A percentile compares a stretch with the other conserved stretches of the same genome.
phyloP scores from a whole-genome alignment of 1,140 invertebrate genomes.

The Grapholita molesta region DNA sequence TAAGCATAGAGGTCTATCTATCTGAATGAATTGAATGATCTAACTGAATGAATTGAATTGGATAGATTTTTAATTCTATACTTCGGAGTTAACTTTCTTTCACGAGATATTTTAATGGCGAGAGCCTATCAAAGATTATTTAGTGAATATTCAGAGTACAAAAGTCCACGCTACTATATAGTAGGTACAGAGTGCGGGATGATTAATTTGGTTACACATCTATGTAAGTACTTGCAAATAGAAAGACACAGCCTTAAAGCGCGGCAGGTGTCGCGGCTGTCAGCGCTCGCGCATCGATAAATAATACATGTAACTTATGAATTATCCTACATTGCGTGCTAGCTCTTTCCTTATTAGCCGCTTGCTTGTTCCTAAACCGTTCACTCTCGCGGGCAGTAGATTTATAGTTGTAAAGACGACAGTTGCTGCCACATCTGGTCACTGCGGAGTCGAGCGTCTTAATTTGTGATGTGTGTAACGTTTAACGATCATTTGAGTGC shows the following conservation, averaged over 20 bases:
- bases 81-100: too few relatives aligned
- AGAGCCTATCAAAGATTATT: too few relatives aligned
- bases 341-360: slow-evolving; percentile 7
- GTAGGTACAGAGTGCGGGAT: background rate
- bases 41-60: too few relatives aligned
- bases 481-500: background rate
- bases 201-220: background rate
- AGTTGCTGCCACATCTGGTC: background rate
- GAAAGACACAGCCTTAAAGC: background rate
- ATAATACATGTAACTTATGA: background rate
- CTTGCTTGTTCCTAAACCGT: background rate
- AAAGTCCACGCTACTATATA: background rate
- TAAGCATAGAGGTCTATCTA: too few relatives aligned
- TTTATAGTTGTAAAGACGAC: background rate
- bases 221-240: background rate
- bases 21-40: too few relatives aligned
- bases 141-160: background rate
- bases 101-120: too few relatives aligned
- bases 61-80: too few relatives aligned
- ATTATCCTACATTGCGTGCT: background rate
- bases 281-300: background rate
- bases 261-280: background rate
- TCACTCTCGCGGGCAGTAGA: background rate
- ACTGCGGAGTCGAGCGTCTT: background rate
- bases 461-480: background rate